These are phyloP conservation scores for Typhlomys cinereus DNA, from an alignment of 2,113 vertebrate genomes.

Conservation along the genomic window DNA sequence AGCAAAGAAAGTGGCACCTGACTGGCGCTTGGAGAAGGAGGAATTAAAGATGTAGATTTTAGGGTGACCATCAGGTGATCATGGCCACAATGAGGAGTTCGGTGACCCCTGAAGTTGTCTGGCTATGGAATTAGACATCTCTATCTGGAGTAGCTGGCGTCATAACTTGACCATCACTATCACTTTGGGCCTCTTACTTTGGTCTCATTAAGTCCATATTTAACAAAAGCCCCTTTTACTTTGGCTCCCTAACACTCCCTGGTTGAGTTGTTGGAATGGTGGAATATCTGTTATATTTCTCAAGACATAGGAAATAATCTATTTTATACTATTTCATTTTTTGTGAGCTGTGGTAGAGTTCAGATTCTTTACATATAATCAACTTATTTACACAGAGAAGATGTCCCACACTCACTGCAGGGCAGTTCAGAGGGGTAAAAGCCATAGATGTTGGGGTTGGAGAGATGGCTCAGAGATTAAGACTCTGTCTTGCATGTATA, in stretches of 20 bases:
- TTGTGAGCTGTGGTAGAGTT: conserved; percentile 6
- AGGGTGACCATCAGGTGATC: background rate
- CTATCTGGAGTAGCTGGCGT: background rate
- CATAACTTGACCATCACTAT: background rate
- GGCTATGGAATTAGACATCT: background rate
- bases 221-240: background rate
- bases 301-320: background rate
- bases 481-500: too few relatives aligned
- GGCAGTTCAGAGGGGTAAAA: background rate
- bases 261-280: background rate
- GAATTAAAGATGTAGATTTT: background rate
- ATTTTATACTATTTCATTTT: background rate
- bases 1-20: background rate
- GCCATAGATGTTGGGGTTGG: too few relatives aligned
- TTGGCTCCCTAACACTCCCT: background rate
- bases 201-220: background rate
- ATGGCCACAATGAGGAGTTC: background rate
- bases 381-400: background rate
- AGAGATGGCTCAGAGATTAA: too few relatives aligned
- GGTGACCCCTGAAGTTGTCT: background rate
- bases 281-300: background rate
- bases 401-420: background rate
- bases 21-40: background rate
- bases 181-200: background rate
- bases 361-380: background rate